These are phyloP conservation scores for Lophotis ruficrista DNA, from an alignment of 2,113 vertebrate genomes.

Conservation along the genomic window DNA sequence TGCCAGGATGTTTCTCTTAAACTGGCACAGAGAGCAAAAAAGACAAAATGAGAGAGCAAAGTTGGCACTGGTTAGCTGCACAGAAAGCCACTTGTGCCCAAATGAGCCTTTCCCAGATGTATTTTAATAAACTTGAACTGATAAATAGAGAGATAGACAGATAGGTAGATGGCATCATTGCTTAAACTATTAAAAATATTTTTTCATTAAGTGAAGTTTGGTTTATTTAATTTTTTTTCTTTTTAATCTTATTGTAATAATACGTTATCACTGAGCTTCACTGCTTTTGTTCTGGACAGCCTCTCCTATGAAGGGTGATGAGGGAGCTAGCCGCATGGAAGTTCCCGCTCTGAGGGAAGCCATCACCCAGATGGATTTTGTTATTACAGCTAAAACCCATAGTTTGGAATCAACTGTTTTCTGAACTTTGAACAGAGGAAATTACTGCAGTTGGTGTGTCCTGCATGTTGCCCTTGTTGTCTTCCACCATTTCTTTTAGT, in stretches of 20 bases:
- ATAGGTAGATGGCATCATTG: background rate
- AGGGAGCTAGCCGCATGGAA: background rate
- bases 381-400: background rate
- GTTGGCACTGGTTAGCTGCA: constrained; percentile 5
- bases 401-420: background rate
- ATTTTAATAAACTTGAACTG: background rate
- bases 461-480: rapidly evolving
- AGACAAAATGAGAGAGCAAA: constrained; percentile 16
- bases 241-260: background rate
- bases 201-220: background rate
- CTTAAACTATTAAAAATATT: background rate
- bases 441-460: background rate
- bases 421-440: background rate
- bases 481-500: background rate
- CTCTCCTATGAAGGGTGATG: background rate
- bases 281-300: background rate
- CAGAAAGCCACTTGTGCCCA: background rate
- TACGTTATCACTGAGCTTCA: background rate
- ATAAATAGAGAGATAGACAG: background rate
- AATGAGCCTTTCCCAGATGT: background rate
- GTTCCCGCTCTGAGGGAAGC: background rate
- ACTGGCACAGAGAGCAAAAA: constrained; percentile 34
- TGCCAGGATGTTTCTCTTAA: constrained; percentile 53
- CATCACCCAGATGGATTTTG: background rate
- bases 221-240: background rate